Conservation (phyloP, 2,888 invertebrate species). For the Andrena trimmerana region DNA sequence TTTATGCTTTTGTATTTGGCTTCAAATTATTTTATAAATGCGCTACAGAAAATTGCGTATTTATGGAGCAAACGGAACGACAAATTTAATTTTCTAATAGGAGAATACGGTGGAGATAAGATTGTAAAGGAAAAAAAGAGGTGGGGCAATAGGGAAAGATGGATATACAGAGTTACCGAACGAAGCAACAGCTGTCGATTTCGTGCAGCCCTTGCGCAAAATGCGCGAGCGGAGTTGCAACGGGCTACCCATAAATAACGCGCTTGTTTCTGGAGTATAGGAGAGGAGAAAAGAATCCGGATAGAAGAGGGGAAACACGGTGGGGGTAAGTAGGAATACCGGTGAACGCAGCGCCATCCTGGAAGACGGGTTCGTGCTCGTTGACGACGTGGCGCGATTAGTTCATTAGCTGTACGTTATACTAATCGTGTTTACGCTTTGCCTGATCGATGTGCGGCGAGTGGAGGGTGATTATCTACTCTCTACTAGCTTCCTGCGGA, state of each 20-base stretch:
- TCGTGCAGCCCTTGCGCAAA: constrained; percentile 73
- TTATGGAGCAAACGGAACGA: constrained; percentile 28
- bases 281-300: constrained; percentile 19
- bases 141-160: constrained; percentile 55
- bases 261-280: constrained; percentile 74
- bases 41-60: too few species aligned
- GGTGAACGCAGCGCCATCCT: constrained; percentile 29
- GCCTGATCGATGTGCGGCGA: constrained; percentile 72
- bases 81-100: constrained; percentile 52
- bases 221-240: constrained; percentile 73
- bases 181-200: constrained; percentile 82
- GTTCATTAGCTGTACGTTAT: constrained; percentile 78
- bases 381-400: constrained; percentile 75
- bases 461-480: constrained; percentile 66
- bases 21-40: too few species aligned
- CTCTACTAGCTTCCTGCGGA: constrained; percentile 59
- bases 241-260: constrained; percentile 80
- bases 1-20: too few species aligned
- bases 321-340: constrained; percentile 45
- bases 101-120: constrained; percentile 58
- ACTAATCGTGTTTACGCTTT: constrained; percentile 79
- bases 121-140: background rate
- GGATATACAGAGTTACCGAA: constrained; percentile 72
- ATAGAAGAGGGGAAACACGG: constrained; percentile 11
- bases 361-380: constrained; percentile 73